Evolutionary conservation across 2,888 invertebrate species (phyloP).

Genomic region (Oscheius myriophilus): DNA sequence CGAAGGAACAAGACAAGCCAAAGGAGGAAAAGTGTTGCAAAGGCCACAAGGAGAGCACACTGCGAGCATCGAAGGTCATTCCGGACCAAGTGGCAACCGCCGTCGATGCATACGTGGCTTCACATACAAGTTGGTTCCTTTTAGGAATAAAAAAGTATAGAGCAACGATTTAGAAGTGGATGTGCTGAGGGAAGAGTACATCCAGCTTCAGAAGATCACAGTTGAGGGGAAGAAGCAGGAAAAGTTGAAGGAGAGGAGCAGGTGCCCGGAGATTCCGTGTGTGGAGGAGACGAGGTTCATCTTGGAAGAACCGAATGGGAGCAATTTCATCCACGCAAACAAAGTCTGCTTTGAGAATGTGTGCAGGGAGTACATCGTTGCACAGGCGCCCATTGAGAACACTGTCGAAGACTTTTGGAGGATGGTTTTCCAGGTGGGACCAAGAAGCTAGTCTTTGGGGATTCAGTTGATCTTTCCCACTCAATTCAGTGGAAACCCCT

Average conservation of each 20-base stretch:
- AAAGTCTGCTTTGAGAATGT: not conserved
- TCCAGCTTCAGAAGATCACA: not conserved
- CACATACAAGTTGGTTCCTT: no score
- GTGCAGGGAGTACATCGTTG: conserved; percentile 11
- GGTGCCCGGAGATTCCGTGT: conserved; percentile 1
- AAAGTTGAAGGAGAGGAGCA: not conserved
- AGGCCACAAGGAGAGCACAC: no score
- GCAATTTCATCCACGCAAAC: conserved; percentile 21
- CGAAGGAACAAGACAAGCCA: no score
- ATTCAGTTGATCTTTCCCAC: no score
- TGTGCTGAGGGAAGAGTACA: not conserved
- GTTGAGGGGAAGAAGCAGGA: not conserved
- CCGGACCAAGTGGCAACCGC: no score
- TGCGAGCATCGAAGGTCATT: no score
- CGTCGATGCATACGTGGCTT: no score
- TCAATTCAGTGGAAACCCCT: no score
- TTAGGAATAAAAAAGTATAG: no score
- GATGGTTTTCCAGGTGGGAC: conserved; percentile 17
- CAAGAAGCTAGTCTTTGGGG: no score
- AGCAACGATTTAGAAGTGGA: no score
- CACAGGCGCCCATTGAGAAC: conserved; percentile 12
- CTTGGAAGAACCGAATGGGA: not conserved
- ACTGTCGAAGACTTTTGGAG: conserved; percentile 22
- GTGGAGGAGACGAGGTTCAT: conserved; percentile 12
- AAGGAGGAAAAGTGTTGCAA: no score